Evolutionary conservation across 2,888 invertebrate species (phyloP), one percentile per base, ranked within the genome.

Genomic region (Pogonocherus hispidulus): DNA sequence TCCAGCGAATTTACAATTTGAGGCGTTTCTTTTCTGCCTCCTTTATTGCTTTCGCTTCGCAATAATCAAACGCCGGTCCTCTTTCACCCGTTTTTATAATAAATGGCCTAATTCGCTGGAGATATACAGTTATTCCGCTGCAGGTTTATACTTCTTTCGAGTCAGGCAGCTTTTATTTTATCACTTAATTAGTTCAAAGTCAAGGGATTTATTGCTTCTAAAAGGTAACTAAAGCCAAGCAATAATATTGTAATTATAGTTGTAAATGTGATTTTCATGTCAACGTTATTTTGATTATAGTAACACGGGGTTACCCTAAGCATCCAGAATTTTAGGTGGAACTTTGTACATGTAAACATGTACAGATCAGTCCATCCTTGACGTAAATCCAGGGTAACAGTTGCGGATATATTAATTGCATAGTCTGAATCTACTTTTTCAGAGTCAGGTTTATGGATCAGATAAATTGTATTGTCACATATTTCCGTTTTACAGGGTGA

Each of bases 121-220:
- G 51, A 54, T 57, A 44, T 55, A 55, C 47, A 57, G 41, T 63
- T 47, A 51, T 63, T 51, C 57, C 63, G 52, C 56, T 51, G 23
- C 51, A 46, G 54, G 57, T 65, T 65, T 59, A 65, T 65, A 32
- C 22, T 44, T 27, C 20, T 52, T 63, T 51, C 49, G 63, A 51
- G 55, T 51, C 41, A 55, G 54, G 46, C 59, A 47, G 59, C 57
- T 47, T 60, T 49, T 56, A 65, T 47, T 69, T 69, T 69, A 69
- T 69, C 47, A 62, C 69, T 62, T 65, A 69, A 69, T 69, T 69
- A 69, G 65, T 47, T 60, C 55, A 62, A 65, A 65, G 65, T 69
- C 65, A 56, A 65, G 65, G 51, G 65, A 62, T 69, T 69, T 69
- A 69, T 69, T 49, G 49, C 65, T 60, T 55, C 64, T 69, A 69